Percentiles rank a stretch among this genome's conserved stretches.
These are phyloP conservation scores for Virgularia gustaviana DNA, from an alignment of 92 coral and sea anemone genomes.

Conservation along the genomic window DNA sequence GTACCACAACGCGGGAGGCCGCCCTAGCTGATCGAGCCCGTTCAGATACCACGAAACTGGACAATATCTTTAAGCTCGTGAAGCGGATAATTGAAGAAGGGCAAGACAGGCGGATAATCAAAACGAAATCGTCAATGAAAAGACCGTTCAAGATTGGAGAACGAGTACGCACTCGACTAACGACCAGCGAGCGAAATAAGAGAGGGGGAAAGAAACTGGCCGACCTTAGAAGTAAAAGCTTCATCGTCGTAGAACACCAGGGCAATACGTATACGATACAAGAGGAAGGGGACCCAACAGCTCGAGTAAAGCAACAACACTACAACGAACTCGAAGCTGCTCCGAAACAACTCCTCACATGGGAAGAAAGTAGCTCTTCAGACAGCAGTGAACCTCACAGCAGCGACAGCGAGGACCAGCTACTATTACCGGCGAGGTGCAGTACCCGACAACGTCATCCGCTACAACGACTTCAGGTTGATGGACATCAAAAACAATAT, in stretches of 20 bases:
- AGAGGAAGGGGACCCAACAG: not conserved
- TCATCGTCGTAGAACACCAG: not conserved
- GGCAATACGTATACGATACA: not conserved
- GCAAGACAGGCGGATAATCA: not conserved
- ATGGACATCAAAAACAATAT: not conserved
- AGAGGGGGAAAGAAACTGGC: not conserved
- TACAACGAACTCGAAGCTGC: conserved; percentile 12
- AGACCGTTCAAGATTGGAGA: conserved; percentile 5
- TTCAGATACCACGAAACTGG: not conserved
- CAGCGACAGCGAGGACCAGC: too few relatives aligned
- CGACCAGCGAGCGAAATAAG: not conserved
- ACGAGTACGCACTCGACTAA: not conserved
- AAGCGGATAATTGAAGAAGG: not conserved
- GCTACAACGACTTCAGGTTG: conserved; percentile 1
- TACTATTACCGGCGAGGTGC: not conserved
- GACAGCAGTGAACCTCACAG: conserved; percentile 1
- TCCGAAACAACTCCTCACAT: conserved; percentile 2
- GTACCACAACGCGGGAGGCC: too few relatives aligned
- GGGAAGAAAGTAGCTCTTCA: not conserved
- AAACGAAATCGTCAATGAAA: not conserved
- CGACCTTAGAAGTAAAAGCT: not conserved
- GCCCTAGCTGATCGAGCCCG: not conserved
- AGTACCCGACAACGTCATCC: not conserved
- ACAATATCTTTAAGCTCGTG: not conserved
- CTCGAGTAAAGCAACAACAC: not conserved